Percentiles rank a stretch among this genome's conserved stretches.
phyloP scores from a whole-genome alignment of 2,888 invertebrate species.

The Synergus japonicus region DNA sequence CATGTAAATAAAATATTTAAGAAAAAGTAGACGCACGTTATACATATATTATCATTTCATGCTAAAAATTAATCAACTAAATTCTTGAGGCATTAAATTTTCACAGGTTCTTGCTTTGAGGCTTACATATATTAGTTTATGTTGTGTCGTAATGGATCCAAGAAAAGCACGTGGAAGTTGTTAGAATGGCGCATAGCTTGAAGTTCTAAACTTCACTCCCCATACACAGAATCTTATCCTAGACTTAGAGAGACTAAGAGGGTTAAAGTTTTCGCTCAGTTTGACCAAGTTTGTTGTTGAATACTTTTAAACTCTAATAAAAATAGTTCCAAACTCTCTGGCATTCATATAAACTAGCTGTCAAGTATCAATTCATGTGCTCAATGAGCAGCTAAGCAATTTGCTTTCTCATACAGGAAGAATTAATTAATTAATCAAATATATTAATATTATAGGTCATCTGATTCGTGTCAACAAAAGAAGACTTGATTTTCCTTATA shows the following conservation, averaged over 20 bases:
- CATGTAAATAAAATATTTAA: too few species aligned
- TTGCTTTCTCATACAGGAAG: too few species aligned
- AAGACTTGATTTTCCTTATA: too few species aligned
- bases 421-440: too few species aligned
- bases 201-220: slow-evolving; percentile 25
- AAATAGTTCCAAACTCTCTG: slow-evolving; percentile 1
- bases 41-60: neutral
- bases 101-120: too few species aligned
- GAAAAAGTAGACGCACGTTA: neutral
- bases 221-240: slow-evolving; percentile 19
- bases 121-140: neutral
- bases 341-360: neutral
- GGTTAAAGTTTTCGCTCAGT: slow-evolving; percentile 1
- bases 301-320: slow-evolving; percentile 4
- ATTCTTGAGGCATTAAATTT: neutral
- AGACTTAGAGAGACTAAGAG: slow-evolving; percentile 1
- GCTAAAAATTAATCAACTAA: neutral
- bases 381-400: too few species aligned
- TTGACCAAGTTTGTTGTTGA: slow-evolving; percentile 34
- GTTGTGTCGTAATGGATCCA: neutral
- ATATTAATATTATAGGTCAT: too few species aligned
- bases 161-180: neutral
- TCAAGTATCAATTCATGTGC: neutral
- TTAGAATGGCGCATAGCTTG: neutral
- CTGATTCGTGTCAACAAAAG: too few species aligned